Evolutionary conservation across 2,888 invertebrate genomes (phyloP).

Genomic region (Cantharis nigra): DNA sequence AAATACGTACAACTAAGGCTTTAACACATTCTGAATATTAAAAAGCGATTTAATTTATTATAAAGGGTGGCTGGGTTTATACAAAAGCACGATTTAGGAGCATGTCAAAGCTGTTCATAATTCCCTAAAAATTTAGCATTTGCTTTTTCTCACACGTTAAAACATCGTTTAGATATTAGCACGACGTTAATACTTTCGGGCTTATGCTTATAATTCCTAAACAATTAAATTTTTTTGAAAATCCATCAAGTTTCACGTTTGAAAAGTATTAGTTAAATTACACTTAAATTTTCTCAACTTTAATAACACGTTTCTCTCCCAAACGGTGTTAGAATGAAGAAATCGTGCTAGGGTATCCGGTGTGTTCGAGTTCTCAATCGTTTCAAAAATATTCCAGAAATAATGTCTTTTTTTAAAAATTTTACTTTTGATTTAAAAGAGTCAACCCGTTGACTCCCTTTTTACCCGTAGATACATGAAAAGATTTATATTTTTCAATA

Average conservation of each 20-base stretch:
- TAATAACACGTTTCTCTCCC: too few relatives aligned
- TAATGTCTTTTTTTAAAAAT: too few relatives aligned
- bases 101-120: background rate
- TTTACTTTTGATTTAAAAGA: too few relatives aligned
- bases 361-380: too few relatives aligned
- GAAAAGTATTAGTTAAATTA: too few relatives aligned
- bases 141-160: background rate
- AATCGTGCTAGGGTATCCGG: too few relatives aligned
- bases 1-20: background rate
- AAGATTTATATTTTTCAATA: too few relatives aligned
- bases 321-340: too few relatives aligned
- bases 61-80: slow-evolving; percentile 1
- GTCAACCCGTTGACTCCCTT: too few relatives aligned
- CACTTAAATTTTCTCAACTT: too few relatives aligned
- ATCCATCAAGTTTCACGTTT: background rate
- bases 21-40: background rate
- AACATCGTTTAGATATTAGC: background rate
- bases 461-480: too few relatives aligned
- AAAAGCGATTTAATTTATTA: background rate
- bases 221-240: background rate
- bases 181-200: background rate
- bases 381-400: too few relatives aligned
- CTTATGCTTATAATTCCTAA: background rate
- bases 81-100: background rate
- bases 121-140: background rate